phyloP scores from a whole-genome alignment of 2,113 vertebrate species.

The Ginglymostoma cirratum region DNA sequence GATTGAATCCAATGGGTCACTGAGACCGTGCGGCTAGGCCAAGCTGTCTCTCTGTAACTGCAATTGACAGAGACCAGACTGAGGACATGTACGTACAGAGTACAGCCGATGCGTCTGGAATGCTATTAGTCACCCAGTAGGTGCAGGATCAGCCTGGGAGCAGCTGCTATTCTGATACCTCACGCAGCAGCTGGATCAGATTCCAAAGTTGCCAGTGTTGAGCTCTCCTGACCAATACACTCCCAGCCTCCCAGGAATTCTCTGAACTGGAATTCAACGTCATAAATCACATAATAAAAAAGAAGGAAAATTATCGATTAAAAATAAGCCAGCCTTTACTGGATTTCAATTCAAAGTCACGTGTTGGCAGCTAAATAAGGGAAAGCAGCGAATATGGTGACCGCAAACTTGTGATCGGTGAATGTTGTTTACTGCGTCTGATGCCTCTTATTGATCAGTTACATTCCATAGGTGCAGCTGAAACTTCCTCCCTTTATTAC shows the following conservation, averaged over 20 bases:
- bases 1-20: constrained; percentile 49
- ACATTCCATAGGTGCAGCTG: too few species aligned
- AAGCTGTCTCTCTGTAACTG: neutral
- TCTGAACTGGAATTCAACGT: neutral
- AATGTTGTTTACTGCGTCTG: neutral
- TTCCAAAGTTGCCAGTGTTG: neutral
- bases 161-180: constrained; percentile 29
- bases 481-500: neutral
- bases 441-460: neutral
- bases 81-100: constrained; percentile 40
- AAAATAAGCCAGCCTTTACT: neutral
- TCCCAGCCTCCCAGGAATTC: neutral
- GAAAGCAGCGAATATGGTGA: neutral
- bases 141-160: constrained; percentile 52
- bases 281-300: neutral
- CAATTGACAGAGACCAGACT: neutral
- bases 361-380: neutral
- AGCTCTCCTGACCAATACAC: neutral
- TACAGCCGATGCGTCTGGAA: constrained; percentile 47
- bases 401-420: neutral
- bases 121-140: constrained; percentile 58
- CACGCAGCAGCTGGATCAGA: constrained; percentile 51
- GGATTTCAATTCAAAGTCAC: neutral
- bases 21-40: neutral
- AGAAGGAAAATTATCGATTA: constrained; percentile 12